Evolutionary conservation across 2,888 invertebrate species (phyloP), one percentile per base, ranked within the genome.

Genomic region (Xanthia icteritia): DNA sequence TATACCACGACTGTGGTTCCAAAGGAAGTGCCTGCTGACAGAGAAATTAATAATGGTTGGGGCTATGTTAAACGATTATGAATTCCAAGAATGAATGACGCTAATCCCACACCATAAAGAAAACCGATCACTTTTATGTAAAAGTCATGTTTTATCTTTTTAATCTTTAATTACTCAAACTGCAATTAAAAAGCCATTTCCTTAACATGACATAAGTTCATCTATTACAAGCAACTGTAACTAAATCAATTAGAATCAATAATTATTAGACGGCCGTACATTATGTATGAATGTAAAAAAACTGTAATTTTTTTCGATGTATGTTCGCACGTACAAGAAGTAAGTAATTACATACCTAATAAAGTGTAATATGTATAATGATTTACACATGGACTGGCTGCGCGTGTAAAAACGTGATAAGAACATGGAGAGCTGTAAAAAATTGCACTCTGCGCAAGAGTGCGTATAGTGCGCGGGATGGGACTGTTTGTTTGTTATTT

Each of bases 271-370:
- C 8, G 17, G 42, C 15, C 66, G 64, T 64, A 76, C 56, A 78
- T 73, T 77, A 69, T 42, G 42, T 67, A n/a, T 69, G 68, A n/a
- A 17, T 60, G 31, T 60, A 60, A 70, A 76, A 31, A 73, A n/a
- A 17, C 67, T 23, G 20, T 45, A 64, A 5, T 17, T 45, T 42
- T 69, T 54, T 63, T 56, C n/a, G n/a, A 17, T 51, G 23, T 45
- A 87, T 91, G 91, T 92, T 92, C 91, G 89, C 92, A 91, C 92
- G 90, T 92, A 84, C 81, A 90, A 91, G 86, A 89, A 91, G 78
- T 84, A 86, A 89, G 89, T 90, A 91, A 92, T 92, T 92, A 91
- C 83, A 73, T 70, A 76, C 82, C 83, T 91, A 92, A 92, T 92
- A 90, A 89, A 90, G 87, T 89, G 89, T 89, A 91, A 91, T 90